A percentile compares a stretch with the other conserved stretches of the same genome.
phyloP scores from a whole-genome alignment of 2,888 invertebrate species.

The Drosophila algonquin region DNA sequence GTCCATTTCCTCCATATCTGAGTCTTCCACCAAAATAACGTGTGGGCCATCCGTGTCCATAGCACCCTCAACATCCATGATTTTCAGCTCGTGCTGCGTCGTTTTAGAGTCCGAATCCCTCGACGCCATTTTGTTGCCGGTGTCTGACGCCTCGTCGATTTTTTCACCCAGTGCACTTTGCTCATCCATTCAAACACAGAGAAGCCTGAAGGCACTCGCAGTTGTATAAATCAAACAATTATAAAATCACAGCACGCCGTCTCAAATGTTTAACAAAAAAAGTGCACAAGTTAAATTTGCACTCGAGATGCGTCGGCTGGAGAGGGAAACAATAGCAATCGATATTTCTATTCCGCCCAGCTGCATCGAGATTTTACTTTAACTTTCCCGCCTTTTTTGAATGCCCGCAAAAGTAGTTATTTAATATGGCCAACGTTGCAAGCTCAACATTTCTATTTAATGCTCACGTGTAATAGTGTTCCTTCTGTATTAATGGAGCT shows the following conservation, averaged over 20 bases:
- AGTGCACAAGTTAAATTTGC: background rate
- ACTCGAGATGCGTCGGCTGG: background rate
- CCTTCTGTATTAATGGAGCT: background rate
- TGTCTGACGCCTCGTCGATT: slow-evolving; percentile 11
- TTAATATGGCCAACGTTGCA: background rate
- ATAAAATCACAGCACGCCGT: slow-evolving; percentile 8
- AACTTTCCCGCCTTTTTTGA: background rate
- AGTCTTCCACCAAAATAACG: slow-evolving; percentile 50
- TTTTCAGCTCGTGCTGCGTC: slow-evolving; percentile 57
- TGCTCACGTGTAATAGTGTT: background rate
- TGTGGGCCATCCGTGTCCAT: background rate
- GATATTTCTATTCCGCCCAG: background rate
- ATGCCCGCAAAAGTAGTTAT: background rate
- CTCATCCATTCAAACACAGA: slow-evolving; percentile 13
- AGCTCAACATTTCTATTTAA: background rate
- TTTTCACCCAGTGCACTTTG: background rate
- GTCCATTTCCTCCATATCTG: slow-evolving; percentile 39
- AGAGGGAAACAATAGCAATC: background rate
- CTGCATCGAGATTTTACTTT: background rate
- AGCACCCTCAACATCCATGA: slow-evolving; percentile 64
- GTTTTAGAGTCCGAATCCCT: slow-evolving; percentile 9
- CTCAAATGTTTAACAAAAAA: background rate
- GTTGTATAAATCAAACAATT: background rate
- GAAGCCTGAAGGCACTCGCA: background rate
- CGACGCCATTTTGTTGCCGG: slow-evolving; percentile 73